Conservation (phyloP, 2,888 invertebrate genomes). For the Acanthosepion pharaonis region DNA sequence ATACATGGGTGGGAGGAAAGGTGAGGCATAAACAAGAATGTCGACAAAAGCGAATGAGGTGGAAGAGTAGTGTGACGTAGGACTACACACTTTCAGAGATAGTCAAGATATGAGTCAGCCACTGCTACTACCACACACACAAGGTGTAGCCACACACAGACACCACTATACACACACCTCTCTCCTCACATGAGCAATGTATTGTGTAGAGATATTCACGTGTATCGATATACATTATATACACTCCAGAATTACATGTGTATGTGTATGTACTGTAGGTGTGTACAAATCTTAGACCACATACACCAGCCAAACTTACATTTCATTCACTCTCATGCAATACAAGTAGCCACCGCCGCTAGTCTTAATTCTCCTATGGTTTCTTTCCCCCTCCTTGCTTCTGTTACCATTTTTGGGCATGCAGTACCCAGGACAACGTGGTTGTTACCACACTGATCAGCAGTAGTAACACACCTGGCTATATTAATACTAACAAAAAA, state of each 20-base stretch:
- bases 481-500: background rate
- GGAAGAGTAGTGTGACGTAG: background rate
- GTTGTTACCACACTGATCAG: slow-evolving; percentile 46
- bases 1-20: background rate
- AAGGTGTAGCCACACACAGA: background rate
- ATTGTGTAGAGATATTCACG: too few relatives aligned
- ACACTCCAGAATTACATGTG: background rate
- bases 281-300: background rate
- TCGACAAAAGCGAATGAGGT: background rate
- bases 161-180: too few relatives aligned
- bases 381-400: background rate
- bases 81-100: slow-evolving; percentile 36
- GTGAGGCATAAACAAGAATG: background rate
- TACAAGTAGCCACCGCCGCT: background rate
- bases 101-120: slow-evolving; percentile 45
- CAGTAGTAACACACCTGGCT: slow-evolving; percentile 34
- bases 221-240: too few relatives aligned
- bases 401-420: slow-evolving; percentile 65
- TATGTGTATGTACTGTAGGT: background rate
- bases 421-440: slow-evolving; percentile 49
- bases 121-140: background rate
- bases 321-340: background rate
- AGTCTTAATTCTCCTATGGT: background rate
- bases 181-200: too few relatives aligned
- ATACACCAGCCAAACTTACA: background rate